A percentile compares a stretch with the other conserved stretches of the same genome.
Evolutionary conservation across 1,140 invertebrate species (phyloP).

Genomic region (Helicoverpa armigera): DNA sequence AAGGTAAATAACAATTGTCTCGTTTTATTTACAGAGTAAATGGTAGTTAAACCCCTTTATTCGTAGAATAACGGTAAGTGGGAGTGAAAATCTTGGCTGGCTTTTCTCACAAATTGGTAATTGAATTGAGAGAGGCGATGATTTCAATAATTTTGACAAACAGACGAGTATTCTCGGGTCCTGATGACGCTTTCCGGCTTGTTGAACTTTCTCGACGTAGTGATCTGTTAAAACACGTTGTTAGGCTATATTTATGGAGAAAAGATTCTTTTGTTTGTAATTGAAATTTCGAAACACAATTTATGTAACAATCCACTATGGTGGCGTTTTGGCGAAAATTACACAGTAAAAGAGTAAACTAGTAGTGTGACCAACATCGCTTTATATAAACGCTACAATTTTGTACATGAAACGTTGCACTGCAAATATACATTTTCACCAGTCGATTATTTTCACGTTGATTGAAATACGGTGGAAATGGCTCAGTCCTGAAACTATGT

Average conservation of each 20-base stretch:
- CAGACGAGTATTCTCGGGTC: constrained; percentile 31
- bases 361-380: background rate
- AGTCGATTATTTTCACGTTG: constrained; percentile 25
- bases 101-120: constrained; percentile 39
- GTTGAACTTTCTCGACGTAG: constrained; percentile 49
- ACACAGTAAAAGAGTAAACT: too few relatives aligned
- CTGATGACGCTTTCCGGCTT: constrained; percentile 45
- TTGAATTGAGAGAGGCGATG: constrained; percentile 33
- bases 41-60: constrained; percentile 38
- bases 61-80: constrained; percentile 31
- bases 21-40: constrained; percentile 46
- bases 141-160: constrained; percentile 45
- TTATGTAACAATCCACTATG: too few relatives aligned
- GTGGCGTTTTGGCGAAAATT: too few relatives aligned
- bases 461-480: constrained; percentile 33
- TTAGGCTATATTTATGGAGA: constrained; percentile 52
- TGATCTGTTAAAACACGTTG: constrained; percentile 47
- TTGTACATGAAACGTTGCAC: background rate
- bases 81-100: constrained; percentile 15
- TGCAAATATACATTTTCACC: constrained; percentile 4
- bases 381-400: background rate
- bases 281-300: constrained; percentile 14
- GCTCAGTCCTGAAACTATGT: constrained; percentile 32
- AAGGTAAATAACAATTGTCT: constrained; percentile 47
- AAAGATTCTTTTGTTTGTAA: constrained; percentile 29